A percentile compares a stretch with the other conserved stretches of the same genome.
Conservation (phyloP, 2,113 vertebrate genomes). For the Carlito syrichta region DNA sequence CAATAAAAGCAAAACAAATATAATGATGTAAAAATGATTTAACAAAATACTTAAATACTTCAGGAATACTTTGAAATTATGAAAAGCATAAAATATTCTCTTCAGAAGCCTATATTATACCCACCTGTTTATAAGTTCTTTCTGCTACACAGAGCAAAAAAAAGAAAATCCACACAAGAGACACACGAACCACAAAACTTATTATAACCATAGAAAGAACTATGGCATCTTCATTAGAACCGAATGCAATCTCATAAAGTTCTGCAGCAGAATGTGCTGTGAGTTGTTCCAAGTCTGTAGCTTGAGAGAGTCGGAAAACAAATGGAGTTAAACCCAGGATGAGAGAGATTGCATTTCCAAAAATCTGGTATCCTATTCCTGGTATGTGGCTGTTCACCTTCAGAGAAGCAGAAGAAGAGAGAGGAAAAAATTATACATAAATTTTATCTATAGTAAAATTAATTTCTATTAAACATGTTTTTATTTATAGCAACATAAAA, state of each 20-base stretch:
- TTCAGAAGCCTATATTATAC: constrained; percentile 38
- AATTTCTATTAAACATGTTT: not conserved
- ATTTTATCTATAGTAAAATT: not conserved
- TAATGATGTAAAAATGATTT: constrained; percentile 14
- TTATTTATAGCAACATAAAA: constrained; percentile 28
- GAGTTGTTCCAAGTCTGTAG: constrained; percentile 92
- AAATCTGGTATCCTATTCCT: constrained; percentile 97
- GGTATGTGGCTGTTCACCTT: constrained; percentile 96
- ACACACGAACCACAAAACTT: constrained; percentile 94
- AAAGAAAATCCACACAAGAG: constrained; percentile 99
- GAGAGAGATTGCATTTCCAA: constrained; percentile 93
- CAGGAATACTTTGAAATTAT: constrained; percentile 1
- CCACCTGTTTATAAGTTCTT: constrained; percentile 98
- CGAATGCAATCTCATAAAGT: constrained; percentile 89
- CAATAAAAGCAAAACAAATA: constrained; percentile 33
- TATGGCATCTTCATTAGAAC: constrained; percentile 86
- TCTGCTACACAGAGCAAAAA: constrained; percentile 98
- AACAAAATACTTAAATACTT: constrained; percentile 19
- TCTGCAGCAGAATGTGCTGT: constrained; percentile 89
- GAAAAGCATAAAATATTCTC: constrained; percentile 34
- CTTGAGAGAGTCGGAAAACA: constrained; percentile 92
- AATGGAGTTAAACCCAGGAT: constrained; percentile 95
- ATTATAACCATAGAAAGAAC: constrained; percentile 93
- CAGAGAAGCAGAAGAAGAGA: not conserved
- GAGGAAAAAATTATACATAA: not conserved